phyloP scores from a whole-genome alignment of 2,113 vertebrate species.

The Solea solea region DNA sequence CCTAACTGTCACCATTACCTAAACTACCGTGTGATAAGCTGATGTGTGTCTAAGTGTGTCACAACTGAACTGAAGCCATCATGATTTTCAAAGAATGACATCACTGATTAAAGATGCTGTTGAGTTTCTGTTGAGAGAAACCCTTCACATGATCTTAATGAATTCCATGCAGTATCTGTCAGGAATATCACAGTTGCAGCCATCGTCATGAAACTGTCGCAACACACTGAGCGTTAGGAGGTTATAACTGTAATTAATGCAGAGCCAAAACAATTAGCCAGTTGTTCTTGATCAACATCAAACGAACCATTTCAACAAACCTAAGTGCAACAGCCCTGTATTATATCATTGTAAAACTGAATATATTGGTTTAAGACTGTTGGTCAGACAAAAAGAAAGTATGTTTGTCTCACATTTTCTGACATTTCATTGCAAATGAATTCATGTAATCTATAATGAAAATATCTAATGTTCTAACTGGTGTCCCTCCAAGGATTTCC shows the following conservation, averaged over 20 bases:
- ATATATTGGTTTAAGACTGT: too few relatives aligned
- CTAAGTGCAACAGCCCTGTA: too few relatives aligned
- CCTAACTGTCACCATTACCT: background rate
- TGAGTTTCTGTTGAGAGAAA: background rate
- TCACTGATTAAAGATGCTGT: background rate
- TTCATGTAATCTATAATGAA: too few relatives aligned
- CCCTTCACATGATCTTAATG: background rate
- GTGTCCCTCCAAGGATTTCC: background rate
- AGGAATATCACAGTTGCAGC: background rate
- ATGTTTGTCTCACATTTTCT: too few relatives aligned
- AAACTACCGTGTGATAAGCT: background rate
- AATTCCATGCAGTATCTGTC: background rate
- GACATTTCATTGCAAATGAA: too few relatives aligned
- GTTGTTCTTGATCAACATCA: too few relatives aligned
- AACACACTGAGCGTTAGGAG: background rate
- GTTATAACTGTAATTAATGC: background rate
- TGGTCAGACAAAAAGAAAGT: too few relatives aligned
- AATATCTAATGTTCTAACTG: background rate
- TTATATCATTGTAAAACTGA: too few relatives aligned
- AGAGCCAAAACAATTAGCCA: background rate
- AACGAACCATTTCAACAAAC: too few relatives aligned
- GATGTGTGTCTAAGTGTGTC: background rate
- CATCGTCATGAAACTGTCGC: background rate
- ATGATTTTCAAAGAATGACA: constrained; percentile 23
- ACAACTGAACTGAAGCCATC: constrained; percentile 13